phyloP scores from a whole-genome alignment of 2,888 invertebrate genomes.

The Hypercompe scribonia region DNA sequence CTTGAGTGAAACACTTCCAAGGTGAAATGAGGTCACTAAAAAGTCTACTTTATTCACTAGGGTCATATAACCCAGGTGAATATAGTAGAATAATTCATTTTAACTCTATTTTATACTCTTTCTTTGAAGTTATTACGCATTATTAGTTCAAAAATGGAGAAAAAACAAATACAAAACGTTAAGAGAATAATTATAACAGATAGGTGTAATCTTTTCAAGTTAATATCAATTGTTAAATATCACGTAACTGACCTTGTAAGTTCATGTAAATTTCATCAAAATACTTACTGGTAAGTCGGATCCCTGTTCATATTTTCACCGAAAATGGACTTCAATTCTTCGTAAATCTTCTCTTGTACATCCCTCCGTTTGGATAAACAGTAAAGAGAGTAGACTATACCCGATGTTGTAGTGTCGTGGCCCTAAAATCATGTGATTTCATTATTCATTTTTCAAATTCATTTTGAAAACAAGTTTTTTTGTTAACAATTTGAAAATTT shows the following conservation, averaged over 20 bases:
- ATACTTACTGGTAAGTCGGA: constrained; percentile 70
- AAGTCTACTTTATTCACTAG: no score
- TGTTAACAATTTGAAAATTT: neutral
- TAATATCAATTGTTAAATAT: neutral
- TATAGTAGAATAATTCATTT: no score
- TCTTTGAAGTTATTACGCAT: neutral
- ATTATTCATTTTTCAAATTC: neutral
- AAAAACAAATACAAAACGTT: neutral
- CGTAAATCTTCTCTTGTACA: constrained; percentile 81
- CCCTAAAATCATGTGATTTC: constrained; percentile 66
- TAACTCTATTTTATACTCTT: no score
- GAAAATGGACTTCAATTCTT: constrained; percentile 79
- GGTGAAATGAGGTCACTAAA: no score
- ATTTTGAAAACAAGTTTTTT: neutral
- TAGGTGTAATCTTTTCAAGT: neutral
- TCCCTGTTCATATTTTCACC: constrained; percentile 69
- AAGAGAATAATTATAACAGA: neutral
- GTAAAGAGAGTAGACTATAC: constrained; percentile 81
- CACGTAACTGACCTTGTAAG: neutral
- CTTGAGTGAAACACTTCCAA: no score
- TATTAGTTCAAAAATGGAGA: neutral
- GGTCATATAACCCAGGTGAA: no score
- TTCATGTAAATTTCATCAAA: neutral
- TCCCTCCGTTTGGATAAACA: constrained; percentile 82
- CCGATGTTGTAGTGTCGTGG: constrained; percentile 87